phyloP scores from a whole-genome alignment of 2,888 invertebrate species.

The Chaitophorus viminalis region DNA sequence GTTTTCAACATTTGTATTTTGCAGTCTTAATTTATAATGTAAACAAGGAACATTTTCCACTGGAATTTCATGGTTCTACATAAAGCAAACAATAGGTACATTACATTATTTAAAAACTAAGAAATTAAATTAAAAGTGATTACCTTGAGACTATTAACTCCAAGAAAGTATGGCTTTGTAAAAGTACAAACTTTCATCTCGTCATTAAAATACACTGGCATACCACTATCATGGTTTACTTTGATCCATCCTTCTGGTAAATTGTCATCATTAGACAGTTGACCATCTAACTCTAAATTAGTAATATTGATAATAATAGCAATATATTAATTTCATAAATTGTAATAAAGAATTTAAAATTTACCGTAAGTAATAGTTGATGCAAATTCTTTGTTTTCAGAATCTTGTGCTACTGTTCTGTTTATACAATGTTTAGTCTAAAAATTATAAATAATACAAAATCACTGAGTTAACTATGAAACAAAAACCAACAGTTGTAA shows the following conservation, averaged over 20 bases:
- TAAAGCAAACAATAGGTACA: neutral
- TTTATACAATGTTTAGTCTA: slow-evolving; percentile 20
- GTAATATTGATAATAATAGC: neutral
- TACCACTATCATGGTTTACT: slow-evolving; percentile 94
- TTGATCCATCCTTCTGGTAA: slow-evolving; percentile 97
- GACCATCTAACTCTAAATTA: slow-evolving; percentile 25
- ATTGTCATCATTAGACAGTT: neutral
- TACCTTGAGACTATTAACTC: slow-evolving; percentile 83
- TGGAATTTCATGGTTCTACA: slow-evolving; percentile 90
- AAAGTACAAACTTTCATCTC: slow-evolving; percentile 88
- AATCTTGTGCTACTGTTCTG: neutral
- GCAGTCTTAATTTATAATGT: slow-evolving; percentile 82
- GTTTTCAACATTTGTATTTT: slow-evolving; percentile 65
- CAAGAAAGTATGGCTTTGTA: slow-evolving; percentile 94
- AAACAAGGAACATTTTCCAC: slow-evolving; percentile 95
- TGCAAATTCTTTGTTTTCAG: neutral
- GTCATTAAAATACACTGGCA: slow-evolving; percentile 95
- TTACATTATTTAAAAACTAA: neutral
- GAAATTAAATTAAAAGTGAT: neutral
- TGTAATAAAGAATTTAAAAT: neutral
- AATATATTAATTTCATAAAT: neutral
- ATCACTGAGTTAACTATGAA: neutral
- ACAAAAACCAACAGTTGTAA: neutral
- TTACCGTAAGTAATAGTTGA: neutral
- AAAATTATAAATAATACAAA: slow-evolving; percentile 20